Evolutionary conservation across 2,888 invertebrate genomes (phyloP).

Genomic region (Agonopterix heracliana): DNA sequence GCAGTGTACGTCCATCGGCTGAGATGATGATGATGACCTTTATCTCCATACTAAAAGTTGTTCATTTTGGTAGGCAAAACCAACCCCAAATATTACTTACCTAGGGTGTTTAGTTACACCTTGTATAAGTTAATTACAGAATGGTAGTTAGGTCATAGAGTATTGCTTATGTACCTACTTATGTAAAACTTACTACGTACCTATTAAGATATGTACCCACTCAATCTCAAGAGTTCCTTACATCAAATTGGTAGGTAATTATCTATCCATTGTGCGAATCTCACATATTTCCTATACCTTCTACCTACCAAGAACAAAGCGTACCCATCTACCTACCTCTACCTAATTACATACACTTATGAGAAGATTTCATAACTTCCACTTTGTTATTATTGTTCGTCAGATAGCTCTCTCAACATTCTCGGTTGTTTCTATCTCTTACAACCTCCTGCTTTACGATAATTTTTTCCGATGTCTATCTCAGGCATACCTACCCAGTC

Average conservation of each 20-base stretch:
- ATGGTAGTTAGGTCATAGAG: too few species aligned
- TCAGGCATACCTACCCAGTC: not conserved
- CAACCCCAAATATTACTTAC: too few species aligned
- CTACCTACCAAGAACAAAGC: not conserved
- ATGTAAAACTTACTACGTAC: not conserved
- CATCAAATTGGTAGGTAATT: not conserved
- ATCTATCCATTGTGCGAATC: constrained; percentile 2
- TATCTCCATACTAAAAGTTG: too few species aligned
- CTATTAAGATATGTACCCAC: not conserved
- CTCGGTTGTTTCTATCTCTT: constrained; percentile 4
- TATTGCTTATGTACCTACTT: not conserved
- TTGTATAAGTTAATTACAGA: too few species aligned
- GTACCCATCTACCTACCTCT: constrained; percentile 5
- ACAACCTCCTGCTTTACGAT: constrained; percentile 7
- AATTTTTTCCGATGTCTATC: constrained; percentile 8
- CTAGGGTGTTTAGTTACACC: too few species aligned
- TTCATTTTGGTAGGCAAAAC: too few species aligned
- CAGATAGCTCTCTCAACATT: not conserved
- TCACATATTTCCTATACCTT: constrained; percentile 2
- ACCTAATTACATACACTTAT: constrained; percentile 8
- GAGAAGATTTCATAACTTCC: constrained; percentile 15
- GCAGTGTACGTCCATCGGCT: too few species aligned
- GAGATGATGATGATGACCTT: too few species aligned
- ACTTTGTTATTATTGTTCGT: constrained; percentile 4
- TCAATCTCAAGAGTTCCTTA: not conserved